Conservation (phyloP, 2,797 vertebrate species). For the Huso huso region DNA sequence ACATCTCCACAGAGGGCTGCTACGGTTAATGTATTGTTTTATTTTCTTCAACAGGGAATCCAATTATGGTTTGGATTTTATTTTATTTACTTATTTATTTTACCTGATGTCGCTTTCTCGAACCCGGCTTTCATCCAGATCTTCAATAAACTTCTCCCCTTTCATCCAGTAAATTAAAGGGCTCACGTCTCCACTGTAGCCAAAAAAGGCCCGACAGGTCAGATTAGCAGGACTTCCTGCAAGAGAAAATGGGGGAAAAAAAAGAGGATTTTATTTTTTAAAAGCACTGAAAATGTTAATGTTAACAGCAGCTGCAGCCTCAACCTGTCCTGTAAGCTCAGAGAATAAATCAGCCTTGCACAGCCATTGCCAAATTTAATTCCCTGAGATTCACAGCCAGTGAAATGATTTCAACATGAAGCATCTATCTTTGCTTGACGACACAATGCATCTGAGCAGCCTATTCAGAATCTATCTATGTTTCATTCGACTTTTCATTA, state of each 20-base stretch:
- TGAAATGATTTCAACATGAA: constrained; percentile 4
- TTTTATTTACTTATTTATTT: constrained; percentile 31
- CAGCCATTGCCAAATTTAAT: constrained; percentile 2
- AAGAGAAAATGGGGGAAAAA: constrained; percentile 27
- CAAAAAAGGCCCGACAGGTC: constrained; percentile 91
- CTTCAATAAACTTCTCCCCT: constrained; percentile 96
- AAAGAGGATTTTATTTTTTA: constrained; percentile 12
- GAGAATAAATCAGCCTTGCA: constrained; percentile 5
- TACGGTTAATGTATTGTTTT: too few relatives aligned
- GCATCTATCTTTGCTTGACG: background rate
- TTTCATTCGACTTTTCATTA: background rate
- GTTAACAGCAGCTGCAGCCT: background rate
- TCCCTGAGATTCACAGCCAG: background rate
- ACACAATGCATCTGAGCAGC: background rate
- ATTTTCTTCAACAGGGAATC: too few relatives aligned
- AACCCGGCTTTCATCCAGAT: constrained; percentile 88
- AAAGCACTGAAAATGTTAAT: constrained; percentile 11
- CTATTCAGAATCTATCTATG: background rate
- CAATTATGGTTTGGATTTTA: background rate
- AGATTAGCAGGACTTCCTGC: constrained; percentile 83
- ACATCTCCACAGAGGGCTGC: too few relatives aligned
- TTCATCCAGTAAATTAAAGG: constrained; percentile 98
- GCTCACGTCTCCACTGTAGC: constrained; percentile 88
- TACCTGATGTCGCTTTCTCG: constrained; percentile 96
- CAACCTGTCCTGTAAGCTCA: background rate